phyloP scores from a whole-genome alignment of 1,140 invertebrate species.

The Pachyrhynchus sulphureomaculatus region DNA sequence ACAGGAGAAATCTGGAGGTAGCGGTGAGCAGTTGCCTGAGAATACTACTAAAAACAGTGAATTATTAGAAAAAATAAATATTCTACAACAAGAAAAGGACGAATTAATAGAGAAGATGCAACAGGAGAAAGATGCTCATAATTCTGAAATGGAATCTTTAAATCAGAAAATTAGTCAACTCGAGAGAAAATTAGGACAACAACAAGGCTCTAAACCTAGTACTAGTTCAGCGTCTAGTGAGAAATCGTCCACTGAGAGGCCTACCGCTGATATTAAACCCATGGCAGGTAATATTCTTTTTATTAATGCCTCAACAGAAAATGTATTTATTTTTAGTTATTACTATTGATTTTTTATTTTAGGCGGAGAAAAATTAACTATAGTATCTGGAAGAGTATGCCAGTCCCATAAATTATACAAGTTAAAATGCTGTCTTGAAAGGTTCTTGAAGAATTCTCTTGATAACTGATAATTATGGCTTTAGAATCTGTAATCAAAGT shows the following conservation, averaged over 20 bases:
- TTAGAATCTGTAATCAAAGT: too few species aligned
- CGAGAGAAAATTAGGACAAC: conserved; percentile 75
- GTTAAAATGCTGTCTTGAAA: too few species aligned
- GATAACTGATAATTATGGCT: too few species aligned
- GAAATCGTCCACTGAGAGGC: conserved; percentile 72
- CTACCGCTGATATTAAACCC: conserved; percentile 91
- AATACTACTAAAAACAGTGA: conserved; percentile 27
- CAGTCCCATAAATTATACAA: too few species aligned
- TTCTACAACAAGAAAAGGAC: conserved; percentile 65
- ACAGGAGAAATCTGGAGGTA: conserved; percentile 56
- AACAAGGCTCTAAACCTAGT: conserved; percentile 67
- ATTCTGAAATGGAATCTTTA: conserved; percentile 73
- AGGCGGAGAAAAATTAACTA: too few species aligned
- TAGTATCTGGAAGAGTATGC: too few species aligned
- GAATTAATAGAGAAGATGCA: conserved; percentile 65
- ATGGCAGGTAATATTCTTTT: conserved; percentile 70
- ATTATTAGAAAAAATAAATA: conserved; percentile 37
- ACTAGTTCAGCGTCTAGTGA: conserved; percentile 65
- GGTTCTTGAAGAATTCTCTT: too few species aligned
- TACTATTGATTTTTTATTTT: too few species aligned
- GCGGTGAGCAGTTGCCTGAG: conserved; percentile 38
- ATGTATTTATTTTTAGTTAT: too few species aligned
- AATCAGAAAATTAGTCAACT: conserved; percentile 71
- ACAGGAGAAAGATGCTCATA: conserved; percentile 61
- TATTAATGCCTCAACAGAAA: conserved; percentile 16